Conservation (phyloP, 1,140 invertebrate genomes). For the Halesus radiatus region DNA sequence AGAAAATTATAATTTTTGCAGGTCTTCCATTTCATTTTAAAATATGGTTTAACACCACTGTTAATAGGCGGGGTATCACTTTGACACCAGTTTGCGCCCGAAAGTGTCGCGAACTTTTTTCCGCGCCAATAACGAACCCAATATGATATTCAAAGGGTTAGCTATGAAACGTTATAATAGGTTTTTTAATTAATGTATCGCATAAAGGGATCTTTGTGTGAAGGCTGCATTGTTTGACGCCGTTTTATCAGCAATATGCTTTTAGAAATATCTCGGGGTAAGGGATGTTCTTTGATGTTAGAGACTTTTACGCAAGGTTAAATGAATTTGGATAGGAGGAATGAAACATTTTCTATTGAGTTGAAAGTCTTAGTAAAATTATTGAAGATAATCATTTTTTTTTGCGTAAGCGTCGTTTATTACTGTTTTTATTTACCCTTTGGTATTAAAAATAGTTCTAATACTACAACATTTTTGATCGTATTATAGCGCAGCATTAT, state of each 20-base stretch:
- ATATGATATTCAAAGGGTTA: slow-evolving; percentile 52
- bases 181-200: slow-evolving; percentile 53
- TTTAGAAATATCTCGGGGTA: slow-evolving; percentile 15
- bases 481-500: too few species aligned
- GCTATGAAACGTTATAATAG: slow-evolving; percentile 37
- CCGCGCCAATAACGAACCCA: slow-evolving; percentile 49
- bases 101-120: slow-evolving; percentile 46
- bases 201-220: slow-evolving; percentile 37
- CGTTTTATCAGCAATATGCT: slow-evolving; percentile 31
- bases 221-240: slow-evolving; percentile 36
- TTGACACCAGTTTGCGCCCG: slow-evolving; percentile 45
- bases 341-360: not conserved
- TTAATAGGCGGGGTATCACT: not conserved
- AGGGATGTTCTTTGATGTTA: slow-evolving; percentile 36
- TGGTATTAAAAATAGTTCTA: too few species aligned
- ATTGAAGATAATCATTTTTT: too few species aligned
- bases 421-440: too few species aligned
- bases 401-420: too few species aligned
- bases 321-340: not conserved
- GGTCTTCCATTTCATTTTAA: not conserved
- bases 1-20: too few species aligned
- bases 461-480: too few species aligned
- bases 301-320: not conserved
- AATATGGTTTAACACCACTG: not conserved
- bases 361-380: too few species aligned